These are phyloP conservation scores for Xylocopa sonorina DNA, from an alignment of 1,140 invertebrate species.

Conservation along the genomic window DNA sequence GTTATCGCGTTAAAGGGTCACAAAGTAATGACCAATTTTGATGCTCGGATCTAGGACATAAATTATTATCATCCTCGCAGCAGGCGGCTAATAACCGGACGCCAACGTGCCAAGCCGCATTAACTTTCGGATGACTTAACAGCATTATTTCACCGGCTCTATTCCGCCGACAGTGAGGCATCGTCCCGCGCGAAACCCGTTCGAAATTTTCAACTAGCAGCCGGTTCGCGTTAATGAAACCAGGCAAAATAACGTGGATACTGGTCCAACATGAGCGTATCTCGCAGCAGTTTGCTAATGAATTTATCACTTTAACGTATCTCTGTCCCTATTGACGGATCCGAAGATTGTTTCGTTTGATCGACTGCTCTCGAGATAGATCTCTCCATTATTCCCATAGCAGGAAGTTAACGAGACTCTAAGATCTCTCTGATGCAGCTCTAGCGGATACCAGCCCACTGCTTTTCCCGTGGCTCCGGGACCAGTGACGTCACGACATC, in stretches of 20 bases:
- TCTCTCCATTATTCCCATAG: too few relatives aligned
- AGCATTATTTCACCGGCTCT: conserved; percentile 28
- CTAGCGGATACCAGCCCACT: neutral
- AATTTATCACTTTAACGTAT: too few relatives aligned
- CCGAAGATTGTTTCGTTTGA: too few relatives aligned
- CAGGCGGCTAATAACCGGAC: conserved; percentile 33
- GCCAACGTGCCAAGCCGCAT: conserved; percentile 27
- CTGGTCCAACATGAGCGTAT: neutral
- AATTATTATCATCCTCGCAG: conserved; percentile 40
- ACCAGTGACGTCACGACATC: neutral
- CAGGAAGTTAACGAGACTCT: neutral
- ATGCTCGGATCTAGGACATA: conserved; percentile 33
- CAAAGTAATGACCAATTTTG: conserved; percentile 38
- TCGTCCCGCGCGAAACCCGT: neutral
- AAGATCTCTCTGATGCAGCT: neutral
- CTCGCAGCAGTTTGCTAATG: neutral
- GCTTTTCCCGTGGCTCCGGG: neutral
- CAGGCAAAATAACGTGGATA: neutral
- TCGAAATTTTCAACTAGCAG: neutral
- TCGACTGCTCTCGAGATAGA: too few relatives aligned
- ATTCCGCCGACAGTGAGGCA: neutral
- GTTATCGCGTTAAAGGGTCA: conserved; percentile 18
- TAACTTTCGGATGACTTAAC: conserved; percentile 35
- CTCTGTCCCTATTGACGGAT: too few relatives aligned
- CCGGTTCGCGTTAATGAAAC: neutral